phyloP scores from a whole-genome alignment of 2,113 vertebrate genomes.

The Gymnorhina tibicen region DNA sequence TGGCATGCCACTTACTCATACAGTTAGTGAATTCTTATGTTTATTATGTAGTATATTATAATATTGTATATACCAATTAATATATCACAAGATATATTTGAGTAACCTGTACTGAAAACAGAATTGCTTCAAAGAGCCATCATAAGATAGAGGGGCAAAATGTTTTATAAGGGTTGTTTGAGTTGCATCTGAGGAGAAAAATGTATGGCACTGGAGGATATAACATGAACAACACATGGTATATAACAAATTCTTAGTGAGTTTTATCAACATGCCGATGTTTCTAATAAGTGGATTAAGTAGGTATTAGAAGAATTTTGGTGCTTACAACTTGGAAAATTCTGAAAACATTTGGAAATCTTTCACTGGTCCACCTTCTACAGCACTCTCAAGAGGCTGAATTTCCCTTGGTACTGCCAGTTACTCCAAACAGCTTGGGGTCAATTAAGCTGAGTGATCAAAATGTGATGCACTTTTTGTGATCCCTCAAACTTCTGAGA shows the following conservation, averaged over 20 bases:
- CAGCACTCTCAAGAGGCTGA: not conserved
- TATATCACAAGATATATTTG: not conserved
- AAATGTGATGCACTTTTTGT: not conserved
- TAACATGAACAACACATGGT: not conserved
- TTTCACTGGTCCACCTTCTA: not conserved
- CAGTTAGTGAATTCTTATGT: not conserved
- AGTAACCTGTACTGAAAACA: not conserved
- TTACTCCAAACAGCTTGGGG: not conserved
- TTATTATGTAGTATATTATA: not conserved
- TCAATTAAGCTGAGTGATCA: not conserved
- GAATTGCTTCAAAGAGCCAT: not conserved
- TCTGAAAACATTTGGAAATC: not conserved
- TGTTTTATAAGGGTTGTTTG: not conserved
- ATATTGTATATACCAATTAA: not conserved
- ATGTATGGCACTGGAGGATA: not conserved
- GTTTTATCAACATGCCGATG: accelerated
- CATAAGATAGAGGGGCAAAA: not conserved
- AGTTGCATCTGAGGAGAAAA: not conserved
- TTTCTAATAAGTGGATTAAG: not conserved
- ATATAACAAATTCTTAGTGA: not conserved
- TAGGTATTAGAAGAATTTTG: not conserved
- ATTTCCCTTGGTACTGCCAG: not conserved
- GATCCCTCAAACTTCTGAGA: not conserved
- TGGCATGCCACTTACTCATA: not conserved
- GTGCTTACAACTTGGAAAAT: not conserved